phyloP scores from a whole-genome alignment of 2,113 vertebrate genomes.

The Ibidorhyncha struthersii region DNA sequence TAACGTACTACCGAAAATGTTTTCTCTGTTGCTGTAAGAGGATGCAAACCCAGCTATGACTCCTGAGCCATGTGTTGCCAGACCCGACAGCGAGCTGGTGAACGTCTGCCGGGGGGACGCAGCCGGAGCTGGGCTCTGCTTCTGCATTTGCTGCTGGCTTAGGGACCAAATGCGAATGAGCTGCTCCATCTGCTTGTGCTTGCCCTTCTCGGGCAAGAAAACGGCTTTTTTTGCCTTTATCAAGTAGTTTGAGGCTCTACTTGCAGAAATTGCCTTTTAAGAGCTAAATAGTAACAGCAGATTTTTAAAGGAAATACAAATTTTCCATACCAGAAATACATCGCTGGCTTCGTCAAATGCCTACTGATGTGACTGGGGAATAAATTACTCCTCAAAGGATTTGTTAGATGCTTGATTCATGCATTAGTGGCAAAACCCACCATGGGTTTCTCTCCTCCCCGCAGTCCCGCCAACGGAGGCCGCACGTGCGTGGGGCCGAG shows the following conservation, averaged over 20 bases:
- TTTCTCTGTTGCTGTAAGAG: neutral
- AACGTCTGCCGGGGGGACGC: neutral
- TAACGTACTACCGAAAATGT: neutral
- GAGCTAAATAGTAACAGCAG: accelerated
- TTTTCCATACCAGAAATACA: neutral
- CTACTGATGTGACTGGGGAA: neutral
- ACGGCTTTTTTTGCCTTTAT: neutral
- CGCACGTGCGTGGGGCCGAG: conserved; percentile 85
- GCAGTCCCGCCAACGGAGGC: conserved; percentile 91
- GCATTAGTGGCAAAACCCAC: neutral
- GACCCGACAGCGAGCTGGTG: neutral
- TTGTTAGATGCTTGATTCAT: neutral
- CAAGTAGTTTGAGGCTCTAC: neutral
- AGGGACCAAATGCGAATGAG: neutral
- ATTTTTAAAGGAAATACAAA: neutral
- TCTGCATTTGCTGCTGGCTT: neutral
- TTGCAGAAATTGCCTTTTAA: neutral
- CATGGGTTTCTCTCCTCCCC: neutral
- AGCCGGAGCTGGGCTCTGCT: neutral
- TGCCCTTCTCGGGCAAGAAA: neutral
- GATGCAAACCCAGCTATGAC: neutral
- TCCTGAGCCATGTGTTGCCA: neutral
- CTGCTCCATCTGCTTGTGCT: neutral
- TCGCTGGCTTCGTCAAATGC: neutral
- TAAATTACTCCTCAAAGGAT: neutral